phyloP scores from a whole-genome alignment of 2,113 vertebrate species.

The Sylvietta virens region DNA sequence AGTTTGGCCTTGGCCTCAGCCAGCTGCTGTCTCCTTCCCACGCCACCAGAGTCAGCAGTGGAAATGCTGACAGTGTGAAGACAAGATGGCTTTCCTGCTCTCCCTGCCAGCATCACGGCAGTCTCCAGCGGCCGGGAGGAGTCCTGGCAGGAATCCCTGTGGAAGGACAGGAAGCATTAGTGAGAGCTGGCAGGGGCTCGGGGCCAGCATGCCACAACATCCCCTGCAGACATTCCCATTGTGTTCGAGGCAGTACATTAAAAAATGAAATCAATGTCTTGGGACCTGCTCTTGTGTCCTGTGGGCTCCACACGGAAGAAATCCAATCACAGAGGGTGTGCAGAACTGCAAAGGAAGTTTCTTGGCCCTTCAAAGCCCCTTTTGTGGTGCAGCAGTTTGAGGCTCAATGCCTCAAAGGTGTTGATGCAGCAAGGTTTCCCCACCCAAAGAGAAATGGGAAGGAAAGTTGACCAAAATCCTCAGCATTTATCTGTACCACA shows the following conservation, averaged over 20 bases:
- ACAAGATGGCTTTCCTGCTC: slow-evolving; percentile 20
- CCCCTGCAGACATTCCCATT: background rate
- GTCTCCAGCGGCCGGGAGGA: background rate
- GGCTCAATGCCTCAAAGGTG: background rate
- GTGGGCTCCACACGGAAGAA: background rate
- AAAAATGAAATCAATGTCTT: background rate
- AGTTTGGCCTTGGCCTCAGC: background rate
- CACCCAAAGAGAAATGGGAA: background rate
- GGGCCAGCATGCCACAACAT: background rate
- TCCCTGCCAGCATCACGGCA: background rate
- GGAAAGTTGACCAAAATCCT: background rate
- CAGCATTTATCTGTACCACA: background rate
- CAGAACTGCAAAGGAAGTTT: background rate
- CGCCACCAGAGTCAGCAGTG: background rate
- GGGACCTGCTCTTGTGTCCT: background rate
- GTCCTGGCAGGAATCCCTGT: slow-evolving; percentile 27
- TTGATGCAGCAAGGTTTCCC: background rate
- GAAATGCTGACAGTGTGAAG: slow-evolving; percentile 39
- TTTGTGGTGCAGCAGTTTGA: background rate
- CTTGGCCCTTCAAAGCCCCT: background rate
- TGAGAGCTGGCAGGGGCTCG: background rate
- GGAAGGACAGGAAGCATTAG: slow-evolving; percentile 23
- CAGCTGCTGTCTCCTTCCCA: slow-evolving; percentile 29
- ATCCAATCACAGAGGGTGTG: background rate
- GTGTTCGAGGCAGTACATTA: background rate